Conservation (phyloP, 2,888 invertebrate genomes). For the Lypha dubia region DNA sequence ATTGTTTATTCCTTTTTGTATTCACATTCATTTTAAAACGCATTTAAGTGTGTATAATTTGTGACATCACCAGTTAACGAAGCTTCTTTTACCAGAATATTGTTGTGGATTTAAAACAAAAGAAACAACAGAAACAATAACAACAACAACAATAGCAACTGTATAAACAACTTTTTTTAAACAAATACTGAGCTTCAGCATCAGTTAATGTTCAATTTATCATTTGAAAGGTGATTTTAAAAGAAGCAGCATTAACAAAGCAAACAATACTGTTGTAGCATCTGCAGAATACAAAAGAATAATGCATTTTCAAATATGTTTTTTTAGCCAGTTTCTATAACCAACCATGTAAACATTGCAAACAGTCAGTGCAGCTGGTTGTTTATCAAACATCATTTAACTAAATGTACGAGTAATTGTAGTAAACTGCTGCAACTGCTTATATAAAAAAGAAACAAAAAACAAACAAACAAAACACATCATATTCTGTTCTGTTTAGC, state of each 20-base stretch:
- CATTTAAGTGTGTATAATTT: constrained; percentile 67
- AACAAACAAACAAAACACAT: constrained; percentile 10
- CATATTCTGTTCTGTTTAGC: neutral
- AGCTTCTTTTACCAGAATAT: neutral
- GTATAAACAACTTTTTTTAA: neutral
- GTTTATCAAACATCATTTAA: constrained; percentile 42
- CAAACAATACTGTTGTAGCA: constrained; percentile 16
- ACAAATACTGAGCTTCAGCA: neutral
- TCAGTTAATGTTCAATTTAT: constrained; percentile 19
- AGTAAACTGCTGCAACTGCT: constrained; percentile 15
- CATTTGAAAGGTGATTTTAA: constrained; percentile 14
- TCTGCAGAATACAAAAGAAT: neutral
- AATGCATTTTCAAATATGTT: constrained; percentile 35
- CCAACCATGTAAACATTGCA: constrained; percentile 4
- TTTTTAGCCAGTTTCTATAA: constrained; percentile 18
- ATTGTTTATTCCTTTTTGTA: constrained; percentile 45
- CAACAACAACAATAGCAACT: neutral
- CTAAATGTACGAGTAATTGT: neutral
- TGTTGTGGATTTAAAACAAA: constrained; percentile 26
- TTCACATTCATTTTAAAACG: constrained; percentile 56
- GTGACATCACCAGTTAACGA: constrained; percentile 64
- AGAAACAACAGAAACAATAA: neutral
- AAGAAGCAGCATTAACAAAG: constrained; percentile 51
- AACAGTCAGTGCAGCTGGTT: constrained; percentile 1
- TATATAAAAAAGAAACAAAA: too few relatives aligned